Conservation (phyloP, 2,888 invertebrate species). For the Acholoe squamosa region DNA sequence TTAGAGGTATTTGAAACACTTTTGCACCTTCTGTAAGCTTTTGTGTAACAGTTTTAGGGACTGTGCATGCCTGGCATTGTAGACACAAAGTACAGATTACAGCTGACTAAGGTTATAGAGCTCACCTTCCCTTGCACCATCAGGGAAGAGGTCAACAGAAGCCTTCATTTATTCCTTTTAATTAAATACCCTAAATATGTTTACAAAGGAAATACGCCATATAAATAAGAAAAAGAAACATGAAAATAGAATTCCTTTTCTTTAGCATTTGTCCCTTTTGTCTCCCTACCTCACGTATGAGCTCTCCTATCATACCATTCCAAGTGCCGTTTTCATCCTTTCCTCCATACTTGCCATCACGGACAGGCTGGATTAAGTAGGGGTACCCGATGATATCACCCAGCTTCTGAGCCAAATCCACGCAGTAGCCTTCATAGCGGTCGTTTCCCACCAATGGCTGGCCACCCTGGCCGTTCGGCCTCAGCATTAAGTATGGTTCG, state of each 20-base stretch:
- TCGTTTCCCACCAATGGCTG: conserved; percentile 85
- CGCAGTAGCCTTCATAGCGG: conserved; percentile 84
- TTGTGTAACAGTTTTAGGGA: too few relatives aligned
- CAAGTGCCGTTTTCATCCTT: conserved; percentile 73
- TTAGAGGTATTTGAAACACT: too few relatives aligned
- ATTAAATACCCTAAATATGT: background rate
- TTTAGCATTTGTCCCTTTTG: conserved; percentile 79
- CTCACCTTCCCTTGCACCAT: too few relatives aligned
- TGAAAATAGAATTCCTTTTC: background rate
- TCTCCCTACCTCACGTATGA: conserved; percentile 68
- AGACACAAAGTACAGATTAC: too few relatives aligned
- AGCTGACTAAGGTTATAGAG: too few relatives aligned
- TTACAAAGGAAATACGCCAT: background rate
- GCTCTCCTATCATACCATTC: conserved; percentile 73
- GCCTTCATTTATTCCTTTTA: too few relatives aligned
- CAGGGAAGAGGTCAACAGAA: too few relatives aligned
- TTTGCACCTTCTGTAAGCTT: too few relatives aligned
- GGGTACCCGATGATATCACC: conserved; percentile 81
- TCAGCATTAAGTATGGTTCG: conserved; percentile 78
- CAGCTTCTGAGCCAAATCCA: conserved; percentile 83
- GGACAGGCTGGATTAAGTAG: conserved; percentile 75
- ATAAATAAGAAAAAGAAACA: background rate
- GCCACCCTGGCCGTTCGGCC: conserved; percentile 72
- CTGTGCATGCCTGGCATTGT: too few relatives aligned
- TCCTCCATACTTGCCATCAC: conserved; percentile 71